A percentile compares a stretch with the other conserved stretches of the same genome.
Conservation (phyloP, 2,113 vertebrate genomes). For the Daphoenositta chrysoptera region DNA sequence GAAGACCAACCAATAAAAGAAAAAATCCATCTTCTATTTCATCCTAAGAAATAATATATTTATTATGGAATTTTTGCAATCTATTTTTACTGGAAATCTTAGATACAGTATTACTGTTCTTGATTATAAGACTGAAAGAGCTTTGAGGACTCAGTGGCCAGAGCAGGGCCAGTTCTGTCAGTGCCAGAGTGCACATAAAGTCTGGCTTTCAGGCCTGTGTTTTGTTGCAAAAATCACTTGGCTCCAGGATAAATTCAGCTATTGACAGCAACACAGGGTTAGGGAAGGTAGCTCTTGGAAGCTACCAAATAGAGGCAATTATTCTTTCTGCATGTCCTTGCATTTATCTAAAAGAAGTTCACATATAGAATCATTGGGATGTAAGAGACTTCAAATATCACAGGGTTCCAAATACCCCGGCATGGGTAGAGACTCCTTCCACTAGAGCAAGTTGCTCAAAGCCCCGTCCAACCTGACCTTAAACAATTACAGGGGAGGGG, state of each 20-base stretch:
- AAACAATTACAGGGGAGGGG: neutral
- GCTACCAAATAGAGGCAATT: neutral
- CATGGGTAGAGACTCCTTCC: neutral
- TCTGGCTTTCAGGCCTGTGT: neutral
- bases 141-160: neutral
- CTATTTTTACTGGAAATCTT: neutral
- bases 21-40: neutral
- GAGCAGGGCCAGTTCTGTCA: neutral
- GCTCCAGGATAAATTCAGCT: neutral
- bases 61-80: neutral
- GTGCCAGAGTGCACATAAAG: accelerated
- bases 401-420: neutral
- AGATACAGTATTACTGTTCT: neutral
- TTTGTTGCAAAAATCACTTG: neutral
- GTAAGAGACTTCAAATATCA: neutral
- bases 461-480: neutral
- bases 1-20: neutral
- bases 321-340: accelerated
- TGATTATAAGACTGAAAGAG: neutral
- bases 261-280: neutral
- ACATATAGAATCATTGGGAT: neutral
- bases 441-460: neutral
- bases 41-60: neutral
- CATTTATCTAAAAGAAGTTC: neutral
- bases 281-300: neutral